Evolutionary conservation across 2,797 vertebrate species (phyloP).

Genomic region (Tenualosa thibaudeaui): DNA sequence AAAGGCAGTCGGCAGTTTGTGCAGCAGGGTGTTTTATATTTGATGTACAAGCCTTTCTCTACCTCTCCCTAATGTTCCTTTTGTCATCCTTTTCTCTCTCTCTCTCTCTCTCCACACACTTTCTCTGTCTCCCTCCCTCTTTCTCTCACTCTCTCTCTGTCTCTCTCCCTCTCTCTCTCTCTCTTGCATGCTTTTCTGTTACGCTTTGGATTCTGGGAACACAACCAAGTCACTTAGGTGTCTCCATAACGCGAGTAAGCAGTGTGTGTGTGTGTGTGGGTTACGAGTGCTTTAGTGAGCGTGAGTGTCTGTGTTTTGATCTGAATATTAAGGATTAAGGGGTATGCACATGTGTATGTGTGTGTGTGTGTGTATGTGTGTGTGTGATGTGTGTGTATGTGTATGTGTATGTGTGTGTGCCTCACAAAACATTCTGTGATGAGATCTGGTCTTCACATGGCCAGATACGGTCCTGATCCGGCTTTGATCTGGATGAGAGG

Average conservation of each 20-base stretch:
- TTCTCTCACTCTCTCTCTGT: too few relatives aligned
- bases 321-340: not conserved
- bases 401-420: too few relatives aligned
- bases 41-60: not conserved
- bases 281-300: not conserved
- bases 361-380: too few relatives aligned
- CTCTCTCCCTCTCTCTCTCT: too few relatives aligned
- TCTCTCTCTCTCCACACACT: too few relatives aligned
- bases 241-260: not conserved
- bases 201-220: not conserved
- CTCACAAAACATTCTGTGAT: too few relatives aligned
- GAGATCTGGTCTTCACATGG: too few relatives aligned
- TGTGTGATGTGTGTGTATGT: too few relatives aligned
- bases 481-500: not conserved
- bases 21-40: not conserved
- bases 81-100: not conserved
- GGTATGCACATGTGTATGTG: not conserved
- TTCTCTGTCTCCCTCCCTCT: too few relatives aligned
- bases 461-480: not conserved
- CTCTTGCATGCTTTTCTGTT: too few relatives aligned
- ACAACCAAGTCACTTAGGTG: not conserved
- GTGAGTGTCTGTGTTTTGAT: not conserved
- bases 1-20: not conserved
- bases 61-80: not conserved
- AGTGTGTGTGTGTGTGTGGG: not conserved